Evolutionary conservation across 2,113 vertebrate genomes (phyloP), one percentile per base, ranked within the genome.

Genomic region (Carassius auratus): DNA sequence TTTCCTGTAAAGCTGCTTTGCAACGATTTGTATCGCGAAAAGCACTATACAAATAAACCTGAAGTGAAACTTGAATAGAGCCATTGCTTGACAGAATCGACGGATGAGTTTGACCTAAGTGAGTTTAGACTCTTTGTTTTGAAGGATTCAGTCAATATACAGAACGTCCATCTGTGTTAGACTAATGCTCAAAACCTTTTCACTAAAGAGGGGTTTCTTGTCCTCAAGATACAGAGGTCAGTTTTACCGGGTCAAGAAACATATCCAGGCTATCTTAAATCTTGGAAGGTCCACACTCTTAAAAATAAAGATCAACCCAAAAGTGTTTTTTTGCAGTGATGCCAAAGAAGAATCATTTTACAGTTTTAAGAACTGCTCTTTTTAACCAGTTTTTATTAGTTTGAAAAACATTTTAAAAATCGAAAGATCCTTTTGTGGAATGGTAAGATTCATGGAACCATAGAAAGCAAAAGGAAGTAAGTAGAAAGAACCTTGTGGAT

Each of bases 91-190:
- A 38, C 33, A 69, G 33, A 38, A 38, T 38, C 17, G 4, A 38
- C 68, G 0, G 68, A 71, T 19, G 33, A 38, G 1, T 69, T 36
- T 69, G 50, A 61, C 33, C 38, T 5, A 48, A 80, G 12, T 23
- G 12, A 8, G 74, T 52, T 55, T 64, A 64, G 59, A 8, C 36
- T 64, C n/a, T 80, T 64, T 48, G 57, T 79, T 80, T 81, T 48
- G 6, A 23, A 52, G 48, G 45, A 76, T 52, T 19, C 23, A 26
- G 48, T 55, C 74, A 26, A 21, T 8, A 21, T 19, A 21, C 30
- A 59, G 3, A 19, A 59, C 17, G 4, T 59, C 19, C 19, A 59
- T 19, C 52, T 57, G 21, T 55, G 50, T 9, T 76, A 17, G 48
- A 76, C 42, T 52, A 30, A 76, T 8, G 26, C 26, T 19, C 15